Conservation (phyloP, 2,888 invertebrate species). For the Flabesymbios commensalis region DNA sequence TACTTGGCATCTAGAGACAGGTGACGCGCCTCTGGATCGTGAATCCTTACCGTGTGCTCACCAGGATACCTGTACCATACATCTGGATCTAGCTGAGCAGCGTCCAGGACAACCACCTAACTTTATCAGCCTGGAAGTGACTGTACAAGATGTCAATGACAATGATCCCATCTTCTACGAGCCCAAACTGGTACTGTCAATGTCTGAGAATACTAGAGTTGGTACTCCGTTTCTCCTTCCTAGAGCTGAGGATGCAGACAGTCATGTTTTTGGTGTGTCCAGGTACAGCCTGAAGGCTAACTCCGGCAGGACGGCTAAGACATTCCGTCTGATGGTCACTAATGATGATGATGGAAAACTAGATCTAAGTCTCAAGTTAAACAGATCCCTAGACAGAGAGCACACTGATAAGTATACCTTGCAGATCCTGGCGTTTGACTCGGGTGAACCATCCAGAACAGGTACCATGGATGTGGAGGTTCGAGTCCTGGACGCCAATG, state of each 20-base stretch:
- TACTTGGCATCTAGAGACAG: too few relatives aligned
- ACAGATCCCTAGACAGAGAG: conserved; percentile 67
- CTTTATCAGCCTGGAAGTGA: conserved; percentile 14
- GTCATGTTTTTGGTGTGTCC: conserved; percentile 22
- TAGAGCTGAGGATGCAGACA: conserved; percentile 28
- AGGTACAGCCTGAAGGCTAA: conserved; percentile 22
- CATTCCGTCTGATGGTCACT: conserved; percentile 22
- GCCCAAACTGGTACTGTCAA: not conserved
- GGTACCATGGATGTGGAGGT: conserved; percentile 45
- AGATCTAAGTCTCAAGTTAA: conserved; percentile 27
- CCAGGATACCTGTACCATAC: conserved; percentile 3
- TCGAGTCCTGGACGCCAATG: conserved; percentile 51
- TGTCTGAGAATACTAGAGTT: conserved; percentile 21
- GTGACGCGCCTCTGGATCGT: too few relatives aligned
- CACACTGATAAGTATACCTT: conserved; percentile 41
- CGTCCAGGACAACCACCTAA: conserved; percentile 5
- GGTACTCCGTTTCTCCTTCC: conserved; percentile 21
- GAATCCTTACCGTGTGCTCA: not conserved
- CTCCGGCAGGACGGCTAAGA: not conserved
- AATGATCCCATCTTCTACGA: conserved; percentile 15
- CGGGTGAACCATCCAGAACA: conserved; percentile 43
- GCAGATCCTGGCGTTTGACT: conserved; percentile 48
- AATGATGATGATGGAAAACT: conserved; percentile 21
- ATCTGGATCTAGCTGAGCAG: conserved; percentile 13
- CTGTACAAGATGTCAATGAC: conserved; percentile 15